Conservation (phyloP, 2,888 invertebrate genomes). For the Rhamnusium bicolor region DNA sequence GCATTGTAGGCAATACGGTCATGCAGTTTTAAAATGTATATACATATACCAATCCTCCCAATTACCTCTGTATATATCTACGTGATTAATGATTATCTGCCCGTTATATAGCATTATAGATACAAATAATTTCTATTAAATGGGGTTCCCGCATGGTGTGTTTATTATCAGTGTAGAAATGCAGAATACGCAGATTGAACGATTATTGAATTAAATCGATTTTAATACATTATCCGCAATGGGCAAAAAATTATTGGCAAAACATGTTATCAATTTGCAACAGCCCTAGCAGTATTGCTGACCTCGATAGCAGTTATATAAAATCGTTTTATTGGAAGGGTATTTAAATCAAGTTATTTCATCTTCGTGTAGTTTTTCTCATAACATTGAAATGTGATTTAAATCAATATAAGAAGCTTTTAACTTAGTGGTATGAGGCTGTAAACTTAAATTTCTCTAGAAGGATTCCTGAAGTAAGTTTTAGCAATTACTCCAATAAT, state of each 20-base stretch:
- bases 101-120: background rate
- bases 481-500: background rate
- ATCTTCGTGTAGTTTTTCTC: background rate
- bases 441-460: background rate
- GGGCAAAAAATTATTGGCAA: background rate
- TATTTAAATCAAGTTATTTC: background rate
- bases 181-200: background rate
- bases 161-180: background rate
- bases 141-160: background rate
- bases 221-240: background rate
- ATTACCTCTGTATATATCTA: too few species aligned
- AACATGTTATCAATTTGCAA: conserved; percentile 4
- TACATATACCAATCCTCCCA: too few species aligned
- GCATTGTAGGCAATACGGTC: too few species aligned
- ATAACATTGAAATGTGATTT: background rate
- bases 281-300: too few species aligned
- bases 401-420: background rate
- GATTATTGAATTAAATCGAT: conserved; percentile 11
- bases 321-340: background rate
- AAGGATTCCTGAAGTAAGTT: background rate
- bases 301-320: background rate
- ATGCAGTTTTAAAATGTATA: too few species aligned
- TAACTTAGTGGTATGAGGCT: too few species aligned
- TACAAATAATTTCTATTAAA: background rate
- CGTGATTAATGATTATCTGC: background rate